Base-by-base conservation (phyloP, 30 jellyfish, hydroid and myxozoan genomes). In the Turritopsis rubra region DNA sequence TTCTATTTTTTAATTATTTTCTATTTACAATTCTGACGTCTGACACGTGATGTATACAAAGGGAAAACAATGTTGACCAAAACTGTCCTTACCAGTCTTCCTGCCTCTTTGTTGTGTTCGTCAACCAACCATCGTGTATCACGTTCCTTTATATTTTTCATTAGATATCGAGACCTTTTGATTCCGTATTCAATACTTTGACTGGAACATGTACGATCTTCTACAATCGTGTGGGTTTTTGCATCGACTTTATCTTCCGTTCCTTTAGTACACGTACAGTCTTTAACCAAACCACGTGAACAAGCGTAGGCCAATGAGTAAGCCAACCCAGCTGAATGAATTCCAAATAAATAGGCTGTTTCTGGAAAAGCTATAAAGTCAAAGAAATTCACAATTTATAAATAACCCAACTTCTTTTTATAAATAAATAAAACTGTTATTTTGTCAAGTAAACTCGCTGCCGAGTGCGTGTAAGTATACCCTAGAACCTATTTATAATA, bases 101-200 rank as follows among this genome's bases (percentile, higher is more conserved):
- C 89, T 8, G 89, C 87, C 29, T 73, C 88, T 72, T 83, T 83
- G 76, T 83, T 83, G 89, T 83, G 89, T 1, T 29, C 84, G 53
- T 83, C 87, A 17, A 83, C 65, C 23, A 21, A 21, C 79, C 88
- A 73, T 29, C 84, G 25, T 19, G 66, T n/a, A 31, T 83, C 89
- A 8, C 88, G 74, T n/a, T 23, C 66, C 41, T 83, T 71, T 71
- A 20, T 54, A 73, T 73, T 72, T 72, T 66, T 29, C 88, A 83
- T 8, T 21, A 83, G 88, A 20, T 52, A 24, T 70, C 88, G 28
- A 19, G 89, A 72, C 23, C 22, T n/a, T 20, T n/a, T 31, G 0
- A 83, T 72, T 18, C 89, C 89, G 24, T 68, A 73, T 22, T 75
- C 27, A 52, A 83, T 25, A 53, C 89, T 21, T 18, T 71, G n/a